A percentile compares a stretch with the other conserved stretches of the same genome.
These are phyloP conservation scores for Lamellibrachia satsuma DNA, from an alignment of 2,888 invertebrate species.

Conservation along the genomic window DNA sequence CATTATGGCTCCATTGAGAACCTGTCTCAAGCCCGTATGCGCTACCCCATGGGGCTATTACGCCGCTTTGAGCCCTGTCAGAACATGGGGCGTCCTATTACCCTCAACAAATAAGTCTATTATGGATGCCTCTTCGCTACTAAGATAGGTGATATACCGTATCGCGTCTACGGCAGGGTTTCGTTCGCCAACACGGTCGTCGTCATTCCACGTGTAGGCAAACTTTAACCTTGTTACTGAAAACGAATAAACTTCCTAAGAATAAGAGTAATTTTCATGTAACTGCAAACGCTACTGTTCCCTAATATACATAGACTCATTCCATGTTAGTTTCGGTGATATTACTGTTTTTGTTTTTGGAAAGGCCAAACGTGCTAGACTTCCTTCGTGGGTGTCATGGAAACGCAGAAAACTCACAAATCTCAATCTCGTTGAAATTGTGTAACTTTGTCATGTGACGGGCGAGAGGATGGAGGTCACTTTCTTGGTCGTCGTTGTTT, in stretches of 20 bases:
- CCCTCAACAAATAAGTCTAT: not conserved
- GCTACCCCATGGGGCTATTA: not conserved
- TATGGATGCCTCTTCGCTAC: not conserved
- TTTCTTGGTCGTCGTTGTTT: no score
- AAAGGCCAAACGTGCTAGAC: no score
- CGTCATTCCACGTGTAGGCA: not conserved
- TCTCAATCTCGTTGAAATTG: no score
- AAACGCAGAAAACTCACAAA: no score
- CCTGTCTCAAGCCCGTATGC: not conserved
- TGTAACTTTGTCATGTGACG: no score
- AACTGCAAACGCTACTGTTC: no score
- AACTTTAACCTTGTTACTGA: not conserved
- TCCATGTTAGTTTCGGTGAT: no score
- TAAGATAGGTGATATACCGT: not conserved
- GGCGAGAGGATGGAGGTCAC: no score
- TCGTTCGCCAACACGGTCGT: not conserved
- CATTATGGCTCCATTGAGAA: not conserved
- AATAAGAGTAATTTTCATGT: no score
- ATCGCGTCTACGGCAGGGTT: not conserved
- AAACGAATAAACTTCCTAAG: not conserved
- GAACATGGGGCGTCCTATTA: not conserved
- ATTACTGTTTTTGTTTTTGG: no score
- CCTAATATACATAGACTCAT: no score
- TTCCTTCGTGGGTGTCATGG: no score
- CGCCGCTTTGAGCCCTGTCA: not conserved